These are phyloP conservation scores for Hydrolagus colliei DNA, from an alignment of 2,797 vertebrate species.

Conservation along the genomic window DNA sequence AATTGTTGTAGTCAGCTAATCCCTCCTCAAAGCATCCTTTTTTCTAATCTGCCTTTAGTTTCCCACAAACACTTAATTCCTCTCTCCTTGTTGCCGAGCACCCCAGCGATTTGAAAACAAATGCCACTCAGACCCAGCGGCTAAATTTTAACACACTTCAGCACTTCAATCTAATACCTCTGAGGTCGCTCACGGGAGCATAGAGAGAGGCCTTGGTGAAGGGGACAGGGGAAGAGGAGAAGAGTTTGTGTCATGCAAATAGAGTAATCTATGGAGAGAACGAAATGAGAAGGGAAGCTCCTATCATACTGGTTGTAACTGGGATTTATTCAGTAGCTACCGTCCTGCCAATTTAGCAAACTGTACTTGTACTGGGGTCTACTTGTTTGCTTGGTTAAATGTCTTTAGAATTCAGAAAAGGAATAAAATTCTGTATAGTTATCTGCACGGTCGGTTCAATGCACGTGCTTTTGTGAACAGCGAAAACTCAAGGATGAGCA, in stretches of 20 bases:
- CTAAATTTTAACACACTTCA: constrained; percentile 1
- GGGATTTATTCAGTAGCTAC: constrained; percentile 4
- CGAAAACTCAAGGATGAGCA: background rate
- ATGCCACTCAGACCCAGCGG: background rate
- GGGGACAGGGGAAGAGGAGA: background rate
- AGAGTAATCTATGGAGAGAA: background rate
- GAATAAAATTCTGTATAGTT: background rate
- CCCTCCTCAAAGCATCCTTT: constrained; percentile 16
- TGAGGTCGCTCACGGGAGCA: background rate
- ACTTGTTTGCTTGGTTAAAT: background rate
- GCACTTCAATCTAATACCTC: background rate
- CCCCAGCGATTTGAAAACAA: background rate
- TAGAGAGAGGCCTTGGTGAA: background rate
- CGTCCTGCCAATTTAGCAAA: background rate
- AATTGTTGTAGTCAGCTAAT: background rate
- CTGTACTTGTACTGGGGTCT: background rate
- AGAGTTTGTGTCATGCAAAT: background rate
- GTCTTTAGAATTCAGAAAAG: constrained; percentile 20
- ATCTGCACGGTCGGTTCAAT: background rate
- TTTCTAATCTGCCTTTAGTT: background rate
- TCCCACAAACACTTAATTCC: constrained; percentile 5
- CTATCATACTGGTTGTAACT: background rate
- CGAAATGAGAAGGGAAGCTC: background rate
- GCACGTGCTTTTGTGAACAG: background rate
- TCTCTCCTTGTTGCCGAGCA: background rate